phyloP scores from a whole-genome alignment of 1,140 invertebrate species.

The Papilio glaucus region DNA sequence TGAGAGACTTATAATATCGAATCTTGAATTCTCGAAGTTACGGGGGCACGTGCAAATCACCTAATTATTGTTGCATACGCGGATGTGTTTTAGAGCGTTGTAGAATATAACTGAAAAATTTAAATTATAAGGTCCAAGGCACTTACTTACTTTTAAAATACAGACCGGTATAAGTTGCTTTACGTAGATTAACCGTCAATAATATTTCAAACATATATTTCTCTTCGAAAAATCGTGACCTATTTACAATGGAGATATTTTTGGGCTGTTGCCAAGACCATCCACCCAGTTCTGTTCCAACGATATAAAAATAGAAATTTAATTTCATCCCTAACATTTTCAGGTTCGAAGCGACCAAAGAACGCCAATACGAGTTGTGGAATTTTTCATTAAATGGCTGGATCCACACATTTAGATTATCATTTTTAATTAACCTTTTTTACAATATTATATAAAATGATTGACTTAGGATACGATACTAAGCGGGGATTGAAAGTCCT shows the following conservation, averaged over 20 bases:
- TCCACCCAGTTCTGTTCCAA: neutral
- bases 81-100: too few species aligned
- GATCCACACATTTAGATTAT: neutral
- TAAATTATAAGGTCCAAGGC: too few species aligned
- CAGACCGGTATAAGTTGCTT: too few species aligned
- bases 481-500: too few species aligned
- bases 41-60: too few species aligned
- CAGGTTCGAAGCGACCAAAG: neutral
- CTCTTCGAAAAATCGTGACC: neutral
- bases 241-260: neutral
- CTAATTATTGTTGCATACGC: too few species aligned
- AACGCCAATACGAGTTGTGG: neutral
- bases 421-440: neutral
- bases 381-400: neutral
- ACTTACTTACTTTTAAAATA: too few species aligned
- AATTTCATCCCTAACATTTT: neutral
- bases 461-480: too few species aligned
- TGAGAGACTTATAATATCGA: too few species aligned
- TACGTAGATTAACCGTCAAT: neutral
- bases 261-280: conserved; percentile 16
- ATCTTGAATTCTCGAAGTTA: too few species aligned
- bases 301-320: neutral
- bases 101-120: too few species aligned
- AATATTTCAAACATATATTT: neutral
- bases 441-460: too few species aligned